Percentiles rank a stretch among this genome's conserved stretches.
Evolutionary conservation across 2,113 vertebrate genomes (phyloP).

Genomic region (Todiramphus chloris): DNA sequence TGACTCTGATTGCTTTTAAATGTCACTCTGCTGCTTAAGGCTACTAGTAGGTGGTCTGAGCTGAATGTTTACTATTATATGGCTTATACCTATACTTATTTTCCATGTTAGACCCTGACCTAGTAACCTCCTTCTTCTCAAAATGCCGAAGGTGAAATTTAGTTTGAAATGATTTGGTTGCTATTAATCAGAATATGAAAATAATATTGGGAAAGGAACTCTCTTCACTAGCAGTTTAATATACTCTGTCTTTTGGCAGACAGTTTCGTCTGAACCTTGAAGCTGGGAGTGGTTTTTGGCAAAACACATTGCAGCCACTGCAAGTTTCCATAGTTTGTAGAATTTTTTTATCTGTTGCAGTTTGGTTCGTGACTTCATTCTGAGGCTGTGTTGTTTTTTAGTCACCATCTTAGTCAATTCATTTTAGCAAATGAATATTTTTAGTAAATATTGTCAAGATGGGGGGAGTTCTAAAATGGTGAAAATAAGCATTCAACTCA

Average conservation of each 20-base stretch:
- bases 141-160: neutral
- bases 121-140: neutral
- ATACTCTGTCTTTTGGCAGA: neutral
- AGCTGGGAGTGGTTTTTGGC: neutral
- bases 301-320: neutral
- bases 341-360: neutral
- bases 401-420: neutral
- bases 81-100: neutral
- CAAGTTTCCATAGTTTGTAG: neutral
- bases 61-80: neutral
- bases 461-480: neutral
- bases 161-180: neutral
- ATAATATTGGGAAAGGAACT: neutral
- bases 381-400: neutral
- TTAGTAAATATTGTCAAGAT: neutral
- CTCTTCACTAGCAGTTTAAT: neutral
- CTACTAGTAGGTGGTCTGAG: neutral
- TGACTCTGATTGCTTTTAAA: slow-evolving; percentile 39
- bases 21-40: neutral
- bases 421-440: neutral
- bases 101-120: neutral
- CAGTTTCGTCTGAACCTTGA: neutral
- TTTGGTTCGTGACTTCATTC: neutral
- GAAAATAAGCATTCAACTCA: neutral
- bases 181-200: neutral